Evolutionary conservation across 1,140 invertebrate genomes (phyloP).

Genomic region (Cotesia vestalis): DNA sequence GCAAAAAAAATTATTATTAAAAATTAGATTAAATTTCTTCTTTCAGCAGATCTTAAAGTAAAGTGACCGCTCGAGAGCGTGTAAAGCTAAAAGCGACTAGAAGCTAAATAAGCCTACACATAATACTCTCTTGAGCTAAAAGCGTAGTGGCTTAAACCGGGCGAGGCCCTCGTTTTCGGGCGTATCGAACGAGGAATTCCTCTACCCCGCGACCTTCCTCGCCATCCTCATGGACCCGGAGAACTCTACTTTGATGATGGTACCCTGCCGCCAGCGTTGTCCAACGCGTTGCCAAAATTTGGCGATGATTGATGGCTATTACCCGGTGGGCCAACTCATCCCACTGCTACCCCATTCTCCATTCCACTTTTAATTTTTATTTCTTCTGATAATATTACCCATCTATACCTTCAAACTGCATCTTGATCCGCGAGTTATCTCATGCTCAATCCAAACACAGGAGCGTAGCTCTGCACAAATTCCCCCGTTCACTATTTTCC

Average conservation of each 20-base stretch:
- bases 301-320: slow-evolving; percentile 66
- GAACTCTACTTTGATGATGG: slow-evolving; percentile 64
- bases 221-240: slow-evolving; percentile 49
- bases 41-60: background rate
- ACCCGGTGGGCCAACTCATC: slow-evolving; percentile 57
- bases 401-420: background rate
- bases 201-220: slow-evolving; percentile 37
- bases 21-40: too few relatives aligned
- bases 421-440: too few relatives aligned
- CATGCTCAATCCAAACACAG: too few relatives aligned
- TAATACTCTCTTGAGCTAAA: background rate
- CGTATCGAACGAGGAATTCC: slow-evolving; percentile 32
- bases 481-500: too few relatives aligned
- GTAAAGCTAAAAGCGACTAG: too few relatives aligned
- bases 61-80: background rate
- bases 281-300: slow-evolving; percentile 66
- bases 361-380: background rate
- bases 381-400: background rate
- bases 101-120: too few relatives aligned
- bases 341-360: slow-evolving; percentile 9
- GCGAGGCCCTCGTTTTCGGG: slow-evolving; percentile 31
- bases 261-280: slow-evolving; percentile 64
- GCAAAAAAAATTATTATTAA: too few relatives aligned
- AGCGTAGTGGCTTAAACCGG: slow-evolving; percentile 19
- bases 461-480: too few relatives aligned